A percentile compares a stretch with the other conserved stretches of the same genome.
These are phyloP conservation scores for Eriosoma lanigerum DNA, from an alignment of 1,140 invertebrate species.

Conservation along the genomic window DNA sequence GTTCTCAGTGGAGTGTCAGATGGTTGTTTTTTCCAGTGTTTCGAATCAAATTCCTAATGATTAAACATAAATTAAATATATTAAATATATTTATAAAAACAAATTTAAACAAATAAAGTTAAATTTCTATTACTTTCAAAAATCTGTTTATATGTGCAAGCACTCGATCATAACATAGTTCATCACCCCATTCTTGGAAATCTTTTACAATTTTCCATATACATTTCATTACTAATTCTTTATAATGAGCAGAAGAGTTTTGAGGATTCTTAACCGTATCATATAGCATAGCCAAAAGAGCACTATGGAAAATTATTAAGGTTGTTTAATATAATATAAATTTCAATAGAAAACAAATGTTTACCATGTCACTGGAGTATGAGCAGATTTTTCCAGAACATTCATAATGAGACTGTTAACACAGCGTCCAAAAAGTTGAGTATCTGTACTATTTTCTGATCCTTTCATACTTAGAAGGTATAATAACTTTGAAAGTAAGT, in stretches of 20 bases:
- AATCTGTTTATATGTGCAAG: slow-evolving; percentile 55
- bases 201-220: slow-evolving; percentile 56
- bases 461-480: slow-evolving; percentile 43
- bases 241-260: slow-evolving; percentile 52
- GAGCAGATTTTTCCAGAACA: slow-evolving; percentile 55
- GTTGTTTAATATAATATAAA: neutral
- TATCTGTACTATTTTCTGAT: slow-evolving; percentile 33
- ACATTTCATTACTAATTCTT: slow-evolving; percentile 56
- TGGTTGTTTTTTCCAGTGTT: slow-evolving; percentile 56
- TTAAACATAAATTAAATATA: neutral
- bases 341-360: neutral
- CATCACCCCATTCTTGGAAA: slow-evolving; percentile 55
- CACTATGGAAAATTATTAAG: slow-evolving; percentile 51
- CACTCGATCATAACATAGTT: slow-evolving; percentile 55
- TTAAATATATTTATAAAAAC: too few species aligned
- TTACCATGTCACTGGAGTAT: slow-evolving; percentile 55
- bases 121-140: slow-evolving; percentile 53
- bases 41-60: slow-evolving; percentile 55
- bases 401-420: slow-evolving; percentile 56
- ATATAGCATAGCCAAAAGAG: slow-evolving; percentile 55
- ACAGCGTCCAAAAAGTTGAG: slow-evolving; percentile 55
- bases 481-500: slow-evolving; percentile 33
- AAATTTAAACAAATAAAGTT: too few species aligned
- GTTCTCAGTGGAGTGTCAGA: slow-evolving; percentile 55
- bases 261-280: slow-evolving; percentile 52